Evolutionary conservation across 2,113 vertebrate genomes (phyloP), one percentile per base, ranked within the genome.

Genomic region (Tapirus terrestris): DNA sequence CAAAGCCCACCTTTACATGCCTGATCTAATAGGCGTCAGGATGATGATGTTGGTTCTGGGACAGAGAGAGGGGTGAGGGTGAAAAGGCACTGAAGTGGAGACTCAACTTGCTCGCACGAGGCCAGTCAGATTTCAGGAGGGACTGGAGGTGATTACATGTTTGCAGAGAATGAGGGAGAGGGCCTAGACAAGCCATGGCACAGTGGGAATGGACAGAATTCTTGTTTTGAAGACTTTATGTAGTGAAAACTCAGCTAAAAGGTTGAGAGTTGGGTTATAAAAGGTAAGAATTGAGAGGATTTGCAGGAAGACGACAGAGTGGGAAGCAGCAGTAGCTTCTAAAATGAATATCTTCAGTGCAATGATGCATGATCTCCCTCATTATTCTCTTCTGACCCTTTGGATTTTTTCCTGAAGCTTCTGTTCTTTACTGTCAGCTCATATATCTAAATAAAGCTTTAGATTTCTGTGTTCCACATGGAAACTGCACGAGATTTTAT

Each of bases 391-490:
- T 61, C 45, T 3, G 3, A 82, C 33, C 45, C 81, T 89, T 89
- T 39, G 27, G 31, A 3, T 45, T 75, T 48, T 97, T 91, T 45
- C 76, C 63, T 68, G 16, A 21, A 94, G 83, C 56, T 91, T 98
- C 53, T 95, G 92, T 85, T n/a, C 65, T 89, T 92, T 97, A 61
- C 83, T 86, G 29, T 75, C 87, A 94, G 72, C 87, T 56, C 83
- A 80, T 76, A 82, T 61, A 77, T 68, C 56, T 96, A 20, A 80
- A 56, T 61, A 94, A 84, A 61, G 87, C 92, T 96, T 83, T 63
- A 8, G 9, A 91, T 96, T 91, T 93, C 45, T 80, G 43, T 31
- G 79, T 93, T 73, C 39, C 85, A 73, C 36, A 45, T 85, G 73
- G 48, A 72, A 76, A 60, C 89, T 68, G 53, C 43, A 94, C 81